Evolutionary conservation across 1,140 invertebrate species (phyloP).

Genomic region (Linepithema humile): DNA sequence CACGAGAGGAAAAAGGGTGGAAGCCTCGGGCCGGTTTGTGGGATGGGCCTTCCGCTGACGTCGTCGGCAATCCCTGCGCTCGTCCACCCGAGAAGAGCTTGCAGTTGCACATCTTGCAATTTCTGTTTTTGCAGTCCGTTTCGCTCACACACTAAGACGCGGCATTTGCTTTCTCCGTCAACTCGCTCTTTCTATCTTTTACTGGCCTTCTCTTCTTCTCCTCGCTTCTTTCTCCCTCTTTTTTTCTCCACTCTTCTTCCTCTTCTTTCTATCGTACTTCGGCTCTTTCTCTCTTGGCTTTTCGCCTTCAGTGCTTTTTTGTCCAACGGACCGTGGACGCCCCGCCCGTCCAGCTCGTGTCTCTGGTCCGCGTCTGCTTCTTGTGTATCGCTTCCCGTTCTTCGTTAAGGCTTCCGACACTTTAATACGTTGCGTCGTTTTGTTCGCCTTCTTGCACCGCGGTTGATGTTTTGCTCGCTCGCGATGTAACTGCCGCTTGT

Average conservation of each 20-base stretch:
- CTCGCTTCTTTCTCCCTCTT: not conserved
- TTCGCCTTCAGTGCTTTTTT: slow-evolving; percentile 37
- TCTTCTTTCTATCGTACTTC: slow-evolving; percentile 12
- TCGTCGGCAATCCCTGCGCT: slow-evolving; percentile 72
- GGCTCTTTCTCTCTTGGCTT: slow-evolving; percentile 11
- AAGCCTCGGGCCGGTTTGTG: slow-evolving; percentile 10
- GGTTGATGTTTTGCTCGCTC: slow-evolving; percentile 21
- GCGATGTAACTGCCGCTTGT: slow-evolving; percentile 25
- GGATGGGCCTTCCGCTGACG: slow-evolving; percentile 70
- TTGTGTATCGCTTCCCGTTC: slow-evolving; percentile 53
- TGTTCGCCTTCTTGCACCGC: slow-evolving; percentile 20
- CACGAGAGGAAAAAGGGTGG: slow-evolving; percentile 46
- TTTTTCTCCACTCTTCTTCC: not conserved
- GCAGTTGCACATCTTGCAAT: slow-evolving; percentile 76
- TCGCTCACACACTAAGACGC: slow-evolving; percentile 62
- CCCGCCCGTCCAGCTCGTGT: not conserved
- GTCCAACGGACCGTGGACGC: slow-evolving; percentile 19
- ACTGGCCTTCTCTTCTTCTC: slow-evolving; percentile 1
- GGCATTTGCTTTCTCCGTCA: slow-evolving; percentile 22
- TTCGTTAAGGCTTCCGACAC: slow-evolving; percentile 52
- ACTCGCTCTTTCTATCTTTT: not conserved
- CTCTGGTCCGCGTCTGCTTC: slow-evolving; percentile 35
- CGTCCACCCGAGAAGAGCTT: slow-evolving; percentile 64
- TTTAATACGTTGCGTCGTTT: slow-evolving; percentile 54
- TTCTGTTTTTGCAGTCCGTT: slow-evolving; percentile 71